Base-by-base conservation (phyloP, 92 coral and sea anemone species). In the Chrysogorgia sp. region DNA sequence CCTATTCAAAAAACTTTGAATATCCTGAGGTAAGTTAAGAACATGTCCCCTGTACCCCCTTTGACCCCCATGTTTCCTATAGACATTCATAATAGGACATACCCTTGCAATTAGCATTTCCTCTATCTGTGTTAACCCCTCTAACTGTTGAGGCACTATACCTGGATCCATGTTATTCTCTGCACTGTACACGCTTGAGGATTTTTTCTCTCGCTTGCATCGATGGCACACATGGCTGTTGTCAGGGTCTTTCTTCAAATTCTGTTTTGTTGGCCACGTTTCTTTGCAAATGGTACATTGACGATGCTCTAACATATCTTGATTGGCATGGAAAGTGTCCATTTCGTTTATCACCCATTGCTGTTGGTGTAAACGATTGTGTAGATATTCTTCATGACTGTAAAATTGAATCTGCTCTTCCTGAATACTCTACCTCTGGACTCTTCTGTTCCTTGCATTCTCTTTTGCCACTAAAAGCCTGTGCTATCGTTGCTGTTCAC, bases 11-110 rank as follows among this genome's bases (percentile, higher is more conserved):
- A 81, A 75, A 53, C 83, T 81, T 45, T 81, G 83, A 50, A 76
- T 82, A 75, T 85, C 87, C 61, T 86, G 87, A 10, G 90, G 86
- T 57, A 82, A 82, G 19, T 85, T 82, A 8, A 86, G 79, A 29
- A 85, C 84, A 69, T 87, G 90, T 47, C 90, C 90, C 61, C 71
- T 77, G 13, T 79, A 55, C 21, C 84, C 87, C 34, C 79, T 66
- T 41, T 47, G 76, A 10, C 87, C 87, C 1, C 83, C 87, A 65
- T 79, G 84, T 40, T 79, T 79, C 77, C 67, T 43, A 79, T 55
- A 74, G 20, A 79, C 84, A 67, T 24, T n/a, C 49, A 67, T 40
- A 31, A 65, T 67, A 7, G 84, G 80, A 7, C 82, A 58, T n/a
- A 80, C 33, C 34, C 82, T 82, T 7, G 84, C 87, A 37, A 83